Base-by-base conservation (phyloP, 1,140 invertebrate species). In the Leguminivora glycinivorella region DNA sequence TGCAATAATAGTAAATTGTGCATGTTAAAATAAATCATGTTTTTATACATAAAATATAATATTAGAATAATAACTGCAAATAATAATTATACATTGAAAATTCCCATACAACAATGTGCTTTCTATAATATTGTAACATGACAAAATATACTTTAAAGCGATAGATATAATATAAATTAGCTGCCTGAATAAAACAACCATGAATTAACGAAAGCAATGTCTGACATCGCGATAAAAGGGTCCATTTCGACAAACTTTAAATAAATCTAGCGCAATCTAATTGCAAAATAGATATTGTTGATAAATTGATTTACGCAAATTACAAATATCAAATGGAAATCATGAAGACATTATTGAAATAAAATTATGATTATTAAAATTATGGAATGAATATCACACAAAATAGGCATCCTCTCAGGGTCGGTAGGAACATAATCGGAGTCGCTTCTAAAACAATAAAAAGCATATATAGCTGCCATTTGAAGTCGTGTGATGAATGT, bases 331-430 rank as follows among this genome's bases (percentile, higher is more conserved):
- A 72, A 87, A 81, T 82, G 83, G 83, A 79, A 82, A 81, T 75
- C 68, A 79, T 81, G 82, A 82, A 74, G 75, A 72, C 68, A 75
- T 83, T 77, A 85, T 82, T 84, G 87, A 86, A 87, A 85, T 81
- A 83, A 89, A 75, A 83, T 78, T 76, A 73, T 70, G 77, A 80
- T 81, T 80, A 83, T 79, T 82, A 75, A 70, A 79, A 83, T 74
- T 78, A 85, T 84, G 85, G 85, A 88, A 90, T 89, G 88, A 89
- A 90, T 90, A 90, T 84, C 87, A 90, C 88, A 90, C 88, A 86
- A 84, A 85, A 82, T 75, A 75, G 70, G 78, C 77, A 78, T 75
- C 77, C 80, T 81, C 79, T 85, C 80, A 52, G 47, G 47, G 58
- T 24, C 58, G 26, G 58, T 63, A 63, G 58, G 58, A 63, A 63